Evolutionary conservation across 1,140 invertebrate species (phyloP), one percentile per base, ranked within the genome.

Genomic region (Caenorhabditis brenneri): DNA sequence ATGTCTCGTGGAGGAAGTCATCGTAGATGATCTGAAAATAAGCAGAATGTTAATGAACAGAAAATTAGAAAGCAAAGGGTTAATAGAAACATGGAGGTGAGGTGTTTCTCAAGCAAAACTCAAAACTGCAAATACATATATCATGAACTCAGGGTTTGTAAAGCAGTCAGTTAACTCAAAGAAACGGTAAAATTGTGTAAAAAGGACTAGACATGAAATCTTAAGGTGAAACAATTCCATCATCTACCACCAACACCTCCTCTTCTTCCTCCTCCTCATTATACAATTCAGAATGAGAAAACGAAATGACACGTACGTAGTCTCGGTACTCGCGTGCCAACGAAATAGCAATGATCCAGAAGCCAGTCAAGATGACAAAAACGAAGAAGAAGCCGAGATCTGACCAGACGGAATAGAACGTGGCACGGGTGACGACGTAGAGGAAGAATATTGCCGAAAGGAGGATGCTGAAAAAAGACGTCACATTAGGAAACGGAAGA

Each of bases 281-380:
- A 42, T 39, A 42, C 33, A 74, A 42, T 74, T 74, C 65, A 74
- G 65, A 74, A 27, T 74, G 65, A 10, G 65, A 42, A 46, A 74
- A 74, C 22, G 65, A 74, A 74, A 74, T 42, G 36, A 74, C 65
- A 74, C 65, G 65, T 74, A 74, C 65, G 36, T 74, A 74, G 65
- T 74, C 65, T 74, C 65, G 65, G 65, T 74, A 74, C 65, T 74
- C 65, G 65, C 65, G 65, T 74, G 65, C 65, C 65, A 74, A 46
- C 65, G 65, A 74, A n/a, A 74, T 74, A 3, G 65, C 65, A 27
- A 74, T 74, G 65, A 74, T 74, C 65, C 65, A 74, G 65, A 74
- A 74, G 65, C 65, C 65, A 39, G 65, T 74, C 65, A 74, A 42
- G 65, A 74, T 74, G 36, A 74, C 65, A 74, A 74, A 74, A 74